Conservation (phyloP, 2,113 vertebrate species). For the Spea bombifrons region DNA sequence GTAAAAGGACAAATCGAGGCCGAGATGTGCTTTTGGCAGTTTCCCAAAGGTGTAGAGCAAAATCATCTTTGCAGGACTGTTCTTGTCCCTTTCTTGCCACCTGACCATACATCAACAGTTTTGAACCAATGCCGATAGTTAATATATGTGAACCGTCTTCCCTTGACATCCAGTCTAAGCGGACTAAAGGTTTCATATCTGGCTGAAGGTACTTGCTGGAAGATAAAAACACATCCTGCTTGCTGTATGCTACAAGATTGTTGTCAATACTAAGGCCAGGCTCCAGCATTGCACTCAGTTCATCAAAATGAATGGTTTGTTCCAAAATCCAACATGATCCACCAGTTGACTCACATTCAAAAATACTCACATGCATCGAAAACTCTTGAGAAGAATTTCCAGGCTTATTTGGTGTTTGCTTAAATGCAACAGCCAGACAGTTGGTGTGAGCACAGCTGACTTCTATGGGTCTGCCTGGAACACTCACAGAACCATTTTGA, state of each 20-base stretch:
- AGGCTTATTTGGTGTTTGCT: slow-evolving; percentile 57
- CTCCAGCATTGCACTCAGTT: slow-evolving; percentile 61
- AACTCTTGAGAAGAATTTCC: slow-evolving; percentile 64
- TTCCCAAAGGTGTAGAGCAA: slow-evolving; percentile 62
- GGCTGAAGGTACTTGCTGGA: slow-evolving; percentile 58
- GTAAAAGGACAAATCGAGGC: slow-evolving; percentile 81
- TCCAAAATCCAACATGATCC: slow-evolving; percentile 93
- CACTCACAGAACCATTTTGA: slow-evolving; percentile 73
- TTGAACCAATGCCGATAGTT: slow-evolving; percentile 90
- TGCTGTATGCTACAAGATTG: slow-evolving; percentile 60
- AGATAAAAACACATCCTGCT: slow-evolving; percentile 57
- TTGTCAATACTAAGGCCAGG: slow-evolving; percentile 60
- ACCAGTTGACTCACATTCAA: slow-evolving; percentile 96
- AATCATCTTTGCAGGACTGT: slow-evolving; percentile 72
- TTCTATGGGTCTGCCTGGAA: slow-evolving; percentile 79
- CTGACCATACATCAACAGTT: slow-evolving; percentile 90
- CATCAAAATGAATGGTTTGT: slow-evolving; percentile 84
- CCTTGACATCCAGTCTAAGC: slow-evolving; percentile 96
- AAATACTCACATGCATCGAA: slow-evolving; percentile 80
- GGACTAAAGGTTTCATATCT: slow-evolving; percentile 74
- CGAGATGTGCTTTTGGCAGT: slow-evolving; percentile 59
- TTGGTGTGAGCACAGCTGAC: slow-evolving; percentile 94
- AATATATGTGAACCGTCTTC: slow-evolving; percentile 95
- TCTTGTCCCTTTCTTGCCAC: slow-evolving; percentile 83
- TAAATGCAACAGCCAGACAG: slow-evolving; percentile 88